These are phyloP conservation scores for Caenorhabditis remanei DNA, from an alignment of 1,140 invertebrate species.

Conservation along the genomic window DNA sequence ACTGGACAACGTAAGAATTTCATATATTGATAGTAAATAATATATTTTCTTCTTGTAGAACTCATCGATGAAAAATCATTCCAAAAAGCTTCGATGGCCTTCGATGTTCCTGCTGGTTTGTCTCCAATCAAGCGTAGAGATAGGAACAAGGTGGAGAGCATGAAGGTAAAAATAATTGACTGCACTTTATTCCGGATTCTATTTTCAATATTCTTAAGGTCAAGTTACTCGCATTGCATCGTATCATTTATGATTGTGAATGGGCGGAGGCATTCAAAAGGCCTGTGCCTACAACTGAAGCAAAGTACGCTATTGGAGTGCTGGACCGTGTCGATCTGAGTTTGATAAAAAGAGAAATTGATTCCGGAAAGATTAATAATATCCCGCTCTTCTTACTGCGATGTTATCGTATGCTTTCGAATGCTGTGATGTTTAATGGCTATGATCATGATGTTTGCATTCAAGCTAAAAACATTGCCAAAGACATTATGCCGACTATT, in stretches of 20 bases:
- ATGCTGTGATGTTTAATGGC: slow-evolving; percentile 24
- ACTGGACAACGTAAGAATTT: background rate
- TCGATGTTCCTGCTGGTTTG: background rate
- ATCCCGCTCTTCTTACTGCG: background rate
- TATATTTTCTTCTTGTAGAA: too few species aligned
- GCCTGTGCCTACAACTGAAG: background rate
- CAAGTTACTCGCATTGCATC: background rate
- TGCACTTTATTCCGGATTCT: background rate
- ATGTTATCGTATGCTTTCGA: background rate
- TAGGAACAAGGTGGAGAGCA: background rate
- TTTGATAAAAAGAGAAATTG: slow-evolving; percentile 6
- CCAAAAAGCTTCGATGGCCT: too few species aligned
- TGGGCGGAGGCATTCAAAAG: background rate
- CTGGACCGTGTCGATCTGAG: background rate
- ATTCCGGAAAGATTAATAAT: background rate
- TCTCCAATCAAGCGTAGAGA: background rate
- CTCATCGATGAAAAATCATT: too few species aligned
- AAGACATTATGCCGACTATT: background rate
- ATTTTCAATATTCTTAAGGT: slow-evolving; percentile 2
- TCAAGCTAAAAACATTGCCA: background rate
- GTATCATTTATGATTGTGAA: background rate
- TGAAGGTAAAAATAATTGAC: background rate
- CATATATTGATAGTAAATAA: background rate
- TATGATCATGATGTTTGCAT: slow-evolving; percentile 38
- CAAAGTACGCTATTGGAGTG: background rate